Conservation (phyloP, 2,113 vertebrate species). For the Tricholaema leucomelas region DNA sequence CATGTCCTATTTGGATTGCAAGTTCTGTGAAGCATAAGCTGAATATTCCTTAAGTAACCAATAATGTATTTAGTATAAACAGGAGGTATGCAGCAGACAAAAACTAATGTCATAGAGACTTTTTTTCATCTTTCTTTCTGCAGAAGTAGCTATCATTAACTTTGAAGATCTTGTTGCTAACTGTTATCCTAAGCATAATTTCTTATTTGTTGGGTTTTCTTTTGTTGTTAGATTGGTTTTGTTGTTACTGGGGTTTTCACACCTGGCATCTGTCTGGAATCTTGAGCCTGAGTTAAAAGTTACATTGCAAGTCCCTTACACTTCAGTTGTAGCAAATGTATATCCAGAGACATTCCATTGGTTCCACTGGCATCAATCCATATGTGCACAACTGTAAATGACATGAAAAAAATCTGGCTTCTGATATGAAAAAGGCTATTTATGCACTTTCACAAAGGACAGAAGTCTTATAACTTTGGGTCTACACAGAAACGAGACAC, state of each 20-base stretch:
- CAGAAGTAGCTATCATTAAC: background rate
- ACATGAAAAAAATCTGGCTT: slow-evolving; percentile 45
- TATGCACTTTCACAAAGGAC: slow-evolving; percentile 72
- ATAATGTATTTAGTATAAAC: background rate
- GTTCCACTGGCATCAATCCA: slow-evolving; percentile 1
- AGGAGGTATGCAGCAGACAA: background rate
- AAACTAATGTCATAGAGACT: background rate
- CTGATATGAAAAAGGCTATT: slow-evolving; percentile 64
- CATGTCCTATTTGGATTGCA: background rate
- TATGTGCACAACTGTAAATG: slow-evolving; percentile 18
- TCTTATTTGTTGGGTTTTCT: background rate
- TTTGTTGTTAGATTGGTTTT: background rate
- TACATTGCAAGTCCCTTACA: background rate
- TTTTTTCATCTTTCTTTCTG: background rate
- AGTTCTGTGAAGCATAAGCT: background rate
- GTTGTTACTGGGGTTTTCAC: background rate
- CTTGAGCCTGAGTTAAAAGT: slow-evolving; percentile 23
- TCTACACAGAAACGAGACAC: slow-evolving; percentile 73
- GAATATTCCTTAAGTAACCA: background rate
- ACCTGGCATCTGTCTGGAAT: background rate
- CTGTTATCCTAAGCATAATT: background rate
- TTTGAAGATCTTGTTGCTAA: background rate
- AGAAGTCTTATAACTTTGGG: slow-evolving; percentile 76
- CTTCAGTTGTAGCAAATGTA: background rate
- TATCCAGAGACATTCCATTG: slow-evolving; percentile 30